Conservation (phyloP, 2,113 vertebrate genomes). For the Bolborhynchus lineola region DNA sequence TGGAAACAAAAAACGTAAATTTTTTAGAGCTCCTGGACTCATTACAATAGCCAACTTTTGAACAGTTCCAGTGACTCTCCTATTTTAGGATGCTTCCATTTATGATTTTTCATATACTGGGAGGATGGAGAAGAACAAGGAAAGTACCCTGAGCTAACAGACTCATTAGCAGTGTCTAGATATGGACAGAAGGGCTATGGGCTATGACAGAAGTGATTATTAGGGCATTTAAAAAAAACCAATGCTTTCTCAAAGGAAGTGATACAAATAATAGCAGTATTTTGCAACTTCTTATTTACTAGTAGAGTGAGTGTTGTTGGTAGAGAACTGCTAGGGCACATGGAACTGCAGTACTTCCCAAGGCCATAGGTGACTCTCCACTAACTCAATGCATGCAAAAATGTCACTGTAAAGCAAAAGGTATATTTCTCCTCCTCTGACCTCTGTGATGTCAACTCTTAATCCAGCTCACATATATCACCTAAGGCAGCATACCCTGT, state of each 20-base stretch:
- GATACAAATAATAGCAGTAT: neutral
- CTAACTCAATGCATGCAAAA: neutral
- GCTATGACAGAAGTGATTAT: neutral
- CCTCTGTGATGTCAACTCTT: neutral
- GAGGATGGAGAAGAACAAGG: neutral
- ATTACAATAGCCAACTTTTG: neutral
- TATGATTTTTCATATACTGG: neutral
- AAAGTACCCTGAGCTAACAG: rapidly evolving
- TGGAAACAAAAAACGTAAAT: neutral
- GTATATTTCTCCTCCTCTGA: neutral
- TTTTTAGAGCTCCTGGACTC: neutral
- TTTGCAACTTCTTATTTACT: neutral
- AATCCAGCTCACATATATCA: neutral
- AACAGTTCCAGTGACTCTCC: neutral
- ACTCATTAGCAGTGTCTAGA: neutral
- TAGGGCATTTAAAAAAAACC: neutral
- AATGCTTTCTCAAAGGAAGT: neutral
- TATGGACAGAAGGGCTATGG: neutral
- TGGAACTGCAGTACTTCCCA: neutral
- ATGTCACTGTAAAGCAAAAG: neutral
- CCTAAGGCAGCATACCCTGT: neutral
- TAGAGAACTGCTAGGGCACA: neutral
- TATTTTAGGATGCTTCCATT: neutral
- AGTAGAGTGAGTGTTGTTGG: neutral
- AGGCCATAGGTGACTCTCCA: neutral